Percentiles rank a stretch among this genome's conserved stretches.
Conservation (phyloP, 2,888 invertebrate species). For the Hylaea fasciaria region DNA sequence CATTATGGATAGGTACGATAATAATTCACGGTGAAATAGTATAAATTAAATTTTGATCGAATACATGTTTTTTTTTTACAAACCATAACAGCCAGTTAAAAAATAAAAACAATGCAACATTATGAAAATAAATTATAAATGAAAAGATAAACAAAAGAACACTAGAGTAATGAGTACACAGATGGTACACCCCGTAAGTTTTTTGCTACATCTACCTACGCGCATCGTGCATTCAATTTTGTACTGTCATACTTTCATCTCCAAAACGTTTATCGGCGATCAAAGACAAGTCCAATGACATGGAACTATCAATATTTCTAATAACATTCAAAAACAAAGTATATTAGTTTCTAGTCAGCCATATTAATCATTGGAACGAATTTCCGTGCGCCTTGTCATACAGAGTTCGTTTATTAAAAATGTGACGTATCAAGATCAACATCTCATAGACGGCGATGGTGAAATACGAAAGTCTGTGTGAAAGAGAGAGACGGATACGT, state of each 20-base stretch:
- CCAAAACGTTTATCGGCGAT: slow-evolving; percentile 78
- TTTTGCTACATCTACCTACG: slow-evolving; percentile 71
- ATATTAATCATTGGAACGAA: slow-evolving; percentile 85
- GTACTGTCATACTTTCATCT: slow-evolving; percentile 79
- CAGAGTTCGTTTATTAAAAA: slow-evolving; percentile 84
- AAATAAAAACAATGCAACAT: too few relatives aligned
- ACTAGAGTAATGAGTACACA: slow-evolving; percentile 46
- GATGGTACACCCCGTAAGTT: slow-evolving; percentile 53
- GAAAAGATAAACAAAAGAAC: slow-evolving; percentile 27
- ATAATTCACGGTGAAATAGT: too few relatives aligned
- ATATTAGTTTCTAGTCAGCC: slow-evolving; percentile 79
- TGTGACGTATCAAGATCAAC: slow-evolving; percentile 85
- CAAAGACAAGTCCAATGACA: slow-evolving; percentile 82
- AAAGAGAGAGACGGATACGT: slow-evolving; percentile 70
- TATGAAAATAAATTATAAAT: too few relatives aligned
- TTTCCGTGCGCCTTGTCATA: slow-evolving; percentile 84
- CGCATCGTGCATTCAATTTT: slow-evolving; percentile 72
- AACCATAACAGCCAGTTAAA: too few relatives aligned
- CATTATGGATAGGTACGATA: too few relatives aligned
- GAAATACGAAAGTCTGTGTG: slow-evolving; percentile 54
- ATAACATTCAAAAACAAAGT: slow-evolving; percentile 83
- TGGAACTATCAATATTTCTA: slow-evolving; percentile 85
- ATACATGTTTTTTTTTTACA: too few relatives aligned
- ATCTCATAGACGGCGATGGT: slow-evolving; percentile 76
- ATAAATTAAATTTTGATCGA: too few relatives aligned